A percentile compares a stretch with the other conserved stretches of the same genome.
Evolutionary conservation across 2,888 invertebrate species (phyloP).

Genomic region (Mesochorus sp.): DNA sequence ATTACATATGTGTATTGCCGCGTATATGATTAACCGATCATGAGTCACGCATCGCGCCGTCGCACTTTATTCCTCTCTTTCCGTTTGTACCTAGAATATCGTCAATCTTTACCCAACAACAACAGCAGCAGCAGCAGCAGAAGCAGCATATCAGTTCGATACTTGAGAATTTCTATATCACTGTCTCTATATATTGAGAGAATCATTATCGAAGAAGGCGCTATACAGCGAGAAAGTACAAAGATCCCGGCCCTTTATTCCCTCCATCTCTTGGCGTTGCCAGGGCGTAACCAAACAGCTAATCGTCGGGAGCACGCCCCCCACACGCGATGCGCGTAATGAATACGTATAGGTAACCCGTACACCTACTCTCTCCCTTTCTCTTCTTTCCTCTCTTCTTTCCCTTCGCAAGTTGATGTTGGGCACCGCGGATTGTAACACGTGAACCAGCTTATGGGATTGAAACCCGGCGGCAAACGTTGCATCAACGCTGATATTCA

Average conservation of each 20-base stretch:
- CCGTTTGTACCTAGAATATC: not conserved
- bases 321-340: slow-evolving; percentile 72
- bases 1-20: too few relatives aligned
- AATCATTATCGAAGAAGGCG: slow-evolving; percentile 13
- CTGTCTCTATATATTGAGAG: slow-evolving; percentile 1
- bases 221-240: slow-evolving; percentile 24
- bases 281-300: slow-evolving; percentile 76
- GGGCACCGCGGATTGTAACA: slow-evolving; percentile 33
- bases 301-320: slow-evolving; percentile 73
- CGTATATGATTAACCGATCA: too few relatives aligned
- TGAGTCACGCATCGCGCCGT: too few relatives aligned
- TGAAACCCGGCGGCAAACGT: slow-evolving; percentile 23
- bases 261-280: slow-evolving; percentile 64
- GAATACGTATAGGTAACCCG: slow-evolving; percentile 71
- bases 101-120: too few relatives aligned
- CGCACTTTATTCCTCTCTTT: too few relatives aligned
- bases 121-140: too few relatives aligned
- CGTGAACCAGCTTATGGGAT: not conserved
- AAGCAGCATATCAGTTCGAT: slow-evolving; percentile 4
- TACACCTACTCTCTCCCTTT: slow-evolving; percentile 35
- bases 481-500: not conserved
- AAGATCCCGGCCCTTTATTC: slow-evolving; percentile 30
- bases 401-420: slow-evolving; percentile 15
- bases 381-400: slow-evolving; percentile 17
- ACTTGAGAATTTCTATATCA: slow-evolving; percentile 21